phyloP scores from a whole-genome alignment of 1,140 invertebrate species.

The Caerostris darwini region DNA sequence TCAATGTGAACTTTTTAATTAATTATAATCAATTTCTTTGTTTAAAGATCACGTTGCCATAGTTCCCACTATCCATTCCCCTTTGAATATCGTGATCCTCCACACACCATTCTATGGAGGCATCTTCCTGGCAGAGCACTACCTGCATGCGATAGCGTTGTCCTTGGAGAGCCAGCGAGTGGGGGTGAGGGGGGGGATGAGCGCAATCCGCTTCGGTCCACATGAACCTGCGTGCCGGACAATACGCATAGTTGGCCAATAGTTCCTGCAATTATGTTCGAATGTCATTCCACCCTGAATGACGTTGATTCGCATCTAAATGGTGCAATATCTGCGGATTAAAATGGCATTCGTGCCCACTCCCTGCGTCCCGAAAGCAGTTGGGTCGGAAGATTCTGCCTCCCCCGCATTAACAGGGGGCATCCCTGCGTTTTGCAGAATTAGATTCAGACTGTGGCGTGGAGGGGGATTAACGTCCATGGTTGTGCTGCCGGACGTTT shows the following conservation, averaged over 20 bases:
- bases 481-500: too few species aligned
- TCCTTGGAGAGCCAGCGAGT: not conserved
- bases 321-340: constrained; percentile 39
- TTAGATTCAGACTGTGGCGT: too few species aligned
- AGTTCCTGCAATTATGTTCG: constrained; percentile 28
- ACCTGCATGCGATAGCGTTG: not conserved
- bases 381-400: too few species aligned
- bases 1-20: too few species aligned
- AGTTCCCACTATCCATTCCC: too few species aligned
- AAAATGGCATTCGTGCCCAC: constrained; percentile 15
- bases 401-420: too few species aligned
- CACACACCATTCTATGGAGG: too few species aligned
- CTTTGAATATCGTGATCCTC: too few species aligned
- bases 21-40: too few species aligned
- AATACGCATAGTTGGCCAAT: constrained; percentile 32
- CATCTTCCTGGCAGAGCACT: not conserved
- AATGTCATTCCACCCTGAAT: not conserved
- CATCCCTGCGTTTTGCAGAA: too few species aligned
- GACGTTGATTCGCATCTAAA: constrained; percentile 39
- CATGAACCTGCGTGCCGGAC: constrained; percentile 10
- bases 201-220: constrained; percentile 8
- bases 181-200: not conserved
- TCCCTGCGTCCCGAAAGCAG: not conserved
- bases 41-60: too few species aligned
- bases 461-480: too few species aligned